Evolutionary conservation across 1,140 invertebrate species (phyloP).

Genomic region (Chrysoperla carnea): DNA sequence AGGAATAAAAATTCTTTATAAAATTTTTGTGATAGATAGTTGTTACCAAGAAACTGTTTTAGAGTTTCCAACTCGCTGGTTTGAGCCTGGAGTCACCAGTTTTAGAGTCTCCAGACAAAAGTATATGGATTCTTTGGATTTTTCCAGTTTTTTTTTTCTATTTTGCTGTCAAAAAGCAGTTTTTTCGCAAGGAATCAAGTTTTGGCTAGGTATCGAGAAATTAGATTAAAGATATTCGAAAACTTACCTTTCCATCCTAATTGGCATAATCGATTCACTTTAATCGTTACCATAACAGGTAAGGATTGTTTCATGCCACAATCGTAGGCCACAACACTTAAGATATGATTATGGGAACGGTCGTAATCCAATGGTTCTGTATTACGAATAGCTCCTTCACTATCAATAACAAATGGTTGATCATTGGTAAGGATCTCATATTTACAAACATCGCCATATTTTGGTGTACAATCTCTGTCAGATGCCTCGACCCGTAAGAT

Average conservation of each 20-base stretch:
- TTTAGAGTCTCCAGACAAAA: no score
- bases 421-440: conserved; percentile 83
- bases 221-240: background rate
- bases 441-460: conserved; percentile 87
- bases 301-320: conserved; percentile 81
- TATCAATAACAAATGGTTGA: conserved; percentile 84
- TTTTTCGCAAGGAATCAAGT: no score
- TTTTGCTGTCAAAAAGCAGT: no score
- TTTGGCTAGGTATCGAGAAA: no score
- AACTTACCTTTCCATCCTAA: conserved; percentile 56
- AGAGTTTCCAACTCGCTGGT: no score
- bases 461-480: conserved; percentile 80
- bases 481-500: conserved; percentile 78
- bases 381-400: conserved; percentile 76
- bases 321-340: conserved; percentile 92
- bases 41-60: no score
- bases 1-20: no score
- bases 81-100: no score
- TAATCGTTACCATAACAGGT: conserved; percentile 87
- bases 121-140: no score
- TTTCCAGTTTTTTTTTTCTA: no score
- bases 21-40: no score
- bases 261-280: conserved; percentile 60
- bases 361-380: conserved; percentile 83
- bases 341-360: conserved; percentile 83